Evolutionary conservation across 2,888 invertebrate genomes (phyloP).

Genomic region (Tholera decimalis): DNA sequence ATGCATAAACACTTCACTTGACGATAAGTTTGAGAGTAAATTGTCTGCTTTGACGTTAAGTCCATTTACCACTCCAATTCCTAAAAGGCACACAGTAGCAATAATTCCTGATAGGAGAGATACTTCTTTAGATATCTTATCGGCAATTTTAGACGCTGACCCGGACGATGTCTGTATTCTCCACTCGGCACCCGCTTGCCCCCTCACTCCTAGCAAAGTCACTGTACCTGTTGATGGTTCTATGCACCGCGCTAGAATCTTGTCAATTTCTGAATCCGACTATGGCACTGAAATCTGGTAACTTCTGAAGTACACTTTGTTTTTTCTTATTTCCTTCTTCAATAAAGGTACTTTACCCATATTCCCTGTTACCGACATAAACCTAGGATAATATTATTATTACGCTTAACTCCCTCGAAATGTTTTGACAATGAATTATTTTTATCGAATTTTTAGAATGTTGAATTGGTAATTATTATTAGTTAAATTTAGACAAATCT

Average conservation of each 20-base stretch:
- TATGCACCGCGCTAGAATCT: slow-evolving; percentile 92
- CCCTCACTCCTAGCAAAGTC: slow-evolving; percentile 91
- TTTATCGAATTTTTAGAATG: slow-evolving; percentile 24
- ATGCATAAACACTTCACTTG: slow-evolving; percentile 74
- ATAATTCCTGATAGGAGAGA: slow-evolving; percentile 83
- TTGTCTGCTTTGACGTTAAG: slow-evolving; percentile 85
- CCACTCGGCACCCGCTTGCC: slow-evolving; percentile 87
- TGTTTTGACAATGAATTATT: slow-evolving; percentile 32
- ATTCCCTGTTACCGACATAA: slow-evolving; percentile 53
- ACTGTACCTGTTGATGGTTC: slow-evolving; percentile 92
- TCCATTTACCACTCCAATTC: slow-evolving; percentile 84
- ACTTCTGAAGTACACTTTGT: slow-evolving; percentile 61
- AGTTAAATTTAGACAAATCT: slow-evolving; percentile 17
- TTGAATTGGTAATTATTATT: slow-evolving; percentile 32
- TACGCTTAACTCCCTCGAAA: slow-evolving; percentile 56
- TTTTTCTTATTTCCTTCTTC: slow-evolving; percentile 36
- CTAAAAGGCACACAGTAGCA: slow-evolving; percentile 85
- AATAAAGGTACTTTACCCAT: slow-evolving; percentile 12
- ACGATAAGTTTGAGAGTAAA: slow-evolving; percentile 83
- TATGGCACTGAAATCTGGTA: slow-evolving; percentile 95
- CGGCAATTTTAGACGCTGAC: slow-evolving; percentile 89
- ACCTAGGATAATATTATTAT: slow-evolving; percentile 46
- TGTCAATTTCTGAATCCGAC: slow-evolving; percentile 92
- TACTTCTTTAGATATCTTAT: slow-evolving; percentile 84
- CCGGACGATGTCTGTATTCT: slow-evolving; percentile 84